Base-by-base conservation (phyloP, 1,140 invertebrate genomes). In the Caerostris darwini region DNA sequence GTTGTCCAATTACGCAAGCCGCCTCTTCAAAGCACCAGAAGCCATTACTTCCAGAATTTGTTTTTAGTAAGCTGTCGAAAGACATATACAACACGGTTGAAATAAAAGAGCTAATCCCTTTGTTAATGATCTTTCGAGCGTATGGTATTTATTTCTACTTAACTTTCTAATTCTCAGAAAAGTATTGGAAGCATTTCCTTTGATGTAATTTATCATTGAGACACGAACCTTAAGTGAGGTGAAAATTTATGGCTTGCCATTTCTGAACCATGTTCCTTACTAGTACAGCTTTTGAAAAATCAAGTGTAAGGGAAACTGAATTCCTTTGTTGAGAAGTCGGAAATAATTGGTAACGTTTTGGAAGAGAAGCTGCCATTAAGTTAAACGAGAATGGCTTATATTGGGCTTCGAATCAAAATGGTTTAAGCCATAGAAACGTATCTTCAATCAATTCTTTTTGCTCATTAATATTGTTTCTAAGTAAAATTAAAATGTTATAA, bases 111-210 rank as follows among this genome's bases (percentile, higher is more conserved):
- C 71, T 77, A 77, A 77, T 77, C 71, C 34, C 34, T 77, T 77
- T 67, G 71, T 34, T 77, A 53, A 77, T 77, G 34, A 53, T 77
- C 71, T 77, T 77, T 77, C 34, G 12, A 53, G 50, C 19, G 34
- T 50, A 50, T 12, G 50, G 34, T 77, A 77, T 77, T 50, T 50
- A 77, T 77, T 77, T 77, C 71, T 10, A 77, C 71, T 4, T 77
- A 77, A 77, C 71, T 77, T 77, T 77, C 71, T 77, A 12, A 77
- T 50, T 77, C 71, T 50, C 34, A 53, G 71, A 77, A 77, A 77
- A 77, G 71, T 77, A 77, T 77, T 12, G 71, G 71, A 77, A 34
- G 71, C 34, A 50, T 34, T 12, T 77, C 53, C 71, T 53, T 50
- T 50, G 71, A 77, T 50, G 50, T 19, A 77, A 77, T 77, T 77